Percentiles rank a stretch among this genome's conserved stretches.
These are phyloP conservation scores for Trogon melanurus DNA, from an alignment of 2,113 vertebrate species.

Conservation along the genomic window DNA sequence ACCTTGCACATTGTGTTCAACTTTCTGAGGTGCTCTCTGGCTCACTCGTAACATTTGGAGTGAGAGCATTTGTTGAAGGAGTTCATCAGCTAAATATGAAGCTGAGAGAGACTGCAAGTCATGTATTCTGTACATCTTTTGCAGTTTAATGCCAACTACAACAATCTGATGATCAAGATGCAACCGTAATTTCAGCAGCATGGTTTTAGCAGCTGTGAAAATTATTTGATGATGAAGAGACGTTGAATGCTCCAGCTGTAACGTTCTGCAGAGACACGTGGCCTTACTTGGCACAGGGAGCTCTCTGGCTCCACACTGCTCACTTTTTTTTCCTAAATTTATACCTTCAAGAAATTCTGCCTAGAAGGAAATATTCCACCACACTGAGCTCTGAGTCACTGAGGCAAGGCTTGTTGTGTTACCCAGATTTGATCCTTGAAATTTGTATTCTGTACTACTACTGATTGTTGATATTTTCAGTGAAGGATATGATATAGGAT, in stretches of 20 bases:
- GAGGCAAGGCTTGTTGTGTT: neutral
- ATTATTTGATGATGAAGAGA: neutral
- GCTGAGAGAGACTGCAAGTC: neutral
- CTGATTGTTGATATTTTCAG: neutral
- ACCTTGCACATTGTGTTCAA: neutral
- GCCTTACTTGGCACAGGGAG: neutral
- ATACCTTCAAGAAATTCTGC: neutral
- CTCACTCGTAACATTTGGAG: neutral
- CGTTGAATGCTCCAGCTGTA: neutral
- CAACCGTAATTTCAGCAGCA: neutral
- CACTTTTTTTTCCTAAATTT: neutral
- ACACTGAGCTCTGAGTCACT: neutral
- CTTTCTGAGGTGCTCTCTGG: neutral
- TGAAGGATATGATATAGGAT: neutral
- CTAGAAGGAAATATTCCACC: neutral
- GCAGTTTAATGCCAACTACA: neutral
- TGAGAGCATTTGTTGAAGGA: neutral
- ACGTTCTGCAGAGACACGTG: neutral
- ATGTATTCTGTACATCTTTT: neutral
- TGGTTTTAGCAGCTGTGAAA: neutral
- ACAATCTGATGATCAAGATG: neutral
- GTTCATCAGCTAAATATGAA: neutral
- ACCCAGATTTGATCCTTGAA: neutral
- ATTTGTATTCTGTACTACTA: neutral
- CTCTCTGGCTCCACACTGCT: neutral